Conservation (phyloP, 1,140 invertebrate species). For the Dendrolimus punctatus region DNA sequence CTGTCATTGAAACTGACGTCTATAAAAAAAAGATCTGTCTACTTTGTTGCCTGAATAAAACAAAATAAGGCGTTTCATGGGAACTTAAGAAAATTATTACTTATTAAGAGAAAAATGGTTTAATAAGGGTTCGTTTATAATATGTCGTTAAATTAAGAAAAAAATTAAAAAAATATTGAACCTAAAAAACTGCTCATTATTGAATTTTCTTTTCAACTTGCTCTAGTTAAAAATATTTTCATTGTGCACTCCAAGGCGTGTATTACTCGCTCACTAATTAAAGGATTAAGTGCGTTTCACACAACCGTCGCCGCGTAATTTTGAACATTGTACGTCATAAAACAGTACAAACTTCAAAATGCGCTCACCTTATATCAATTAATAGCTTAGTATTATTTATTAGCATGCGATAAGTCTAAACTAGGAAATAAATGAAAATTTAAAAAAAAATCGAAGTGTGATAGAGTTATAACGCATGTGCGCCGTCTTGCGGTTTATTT, state of each 20-base stretch:
- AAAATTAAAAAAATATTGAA: too few species aligned
- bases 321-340: conserved; percentile 7
- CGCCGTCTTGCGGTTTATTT: neutral
- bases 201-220: too few species aligned
- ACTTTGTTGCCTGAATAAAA: too few species aligned
- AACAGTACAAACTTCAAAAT: conserved; percentile 34
- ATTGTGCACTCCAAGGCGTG: conserved; percentile 1
- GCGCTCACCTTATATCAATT: conserved; percentile 10
- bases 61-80: too few species aligned
- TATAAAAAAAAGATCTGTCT: too few species aligned
- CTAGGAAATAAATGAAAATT: conserved; percentile 17
- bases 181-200: too few species aligned
- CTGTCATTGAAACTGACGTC: too few species aligned
- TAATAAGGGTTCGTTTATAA: too few species aligned
- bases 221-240: too few species aligned
- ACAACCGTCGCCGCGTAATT: conserved; percentile 18
- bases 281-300: conserved; percentile 41
- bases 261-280: conserved; percentile 24
- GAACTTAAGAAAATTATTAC: too few species aligned
- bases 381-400: conserved; percentile 62
- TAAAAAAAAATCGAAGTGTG: conserved; percentile 38
- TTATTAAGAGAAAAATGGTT: too few species aligned
- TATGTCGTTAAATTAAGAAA: too few species aligned
- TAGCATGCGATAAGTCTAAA: conserved; percentile 48
- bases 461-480: conserved; percentile 11